These are phyloP conservation scores for Lethrus apterus DNA, from an alignment of 1,140 invertebrate genomes.

Conservation along the genomic window DNA sequence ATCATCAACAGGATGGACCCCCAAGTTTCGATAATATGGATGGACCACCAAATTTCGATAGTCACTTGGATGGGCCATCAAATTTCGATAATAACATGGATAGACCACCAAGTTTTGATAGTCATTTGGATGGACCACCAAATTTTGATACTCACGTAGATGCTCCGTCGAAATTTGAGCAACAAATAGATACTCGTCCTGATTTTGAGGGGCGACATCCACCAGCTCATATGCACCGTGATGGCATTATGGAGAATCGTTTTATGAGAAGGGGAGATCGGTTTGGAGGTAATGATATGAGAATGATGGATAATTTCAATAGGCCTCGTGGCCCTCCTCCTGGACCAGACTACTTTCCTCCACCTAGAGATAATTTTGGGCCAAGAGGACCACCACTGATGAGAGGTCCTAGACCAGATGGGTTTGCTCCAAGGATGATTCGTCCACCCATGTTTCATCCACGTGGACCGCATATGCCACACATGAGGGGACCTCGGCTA, in stretches of 20 bases:
- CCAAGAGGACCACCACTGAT: conserved; percentile 33
- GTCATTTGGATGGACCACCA: conserved; percentile 14
- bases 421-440: conserved; percentile 40
- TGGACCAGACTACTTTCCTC: conserved; percentile 22
- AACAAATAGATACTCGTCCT: too few species aligned
- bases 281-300: background rate
- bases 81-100: conserved; percentile 13
- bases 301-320: conserved; percentile 8
- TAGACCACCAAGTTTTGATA: conserved; percentile 17
- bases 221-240: conserved; percentile 1
- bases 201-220: conserved; percentile 7
- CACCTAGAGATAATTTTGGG: conserved; percentile 26
- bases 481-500: conserved; percentile 39
- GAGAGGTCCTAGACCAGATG: conserved; percentile 40
- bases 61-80: conserved; percentile 14
- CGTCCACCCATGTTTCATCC: conserved; percentile 48
- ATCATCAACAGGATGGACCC: conserved; percentile 5
- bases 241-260: conserved; percentile 10
- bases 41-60: conserved; percentile 11
- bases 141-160: conserved; percentile 7
- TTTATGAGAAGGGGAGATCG: conserved; percentile 16
- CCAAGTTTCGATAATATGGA: background rate
- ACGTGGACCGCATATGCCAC: conserved; percentile 40
- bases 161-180: too few species aligned
- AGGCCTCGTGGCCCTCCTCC: conserved; percentile 3